phyloP scores from a whole-genome alignment of 2,888 invertebrate species.

The Endotricha flammealis region DNA sequence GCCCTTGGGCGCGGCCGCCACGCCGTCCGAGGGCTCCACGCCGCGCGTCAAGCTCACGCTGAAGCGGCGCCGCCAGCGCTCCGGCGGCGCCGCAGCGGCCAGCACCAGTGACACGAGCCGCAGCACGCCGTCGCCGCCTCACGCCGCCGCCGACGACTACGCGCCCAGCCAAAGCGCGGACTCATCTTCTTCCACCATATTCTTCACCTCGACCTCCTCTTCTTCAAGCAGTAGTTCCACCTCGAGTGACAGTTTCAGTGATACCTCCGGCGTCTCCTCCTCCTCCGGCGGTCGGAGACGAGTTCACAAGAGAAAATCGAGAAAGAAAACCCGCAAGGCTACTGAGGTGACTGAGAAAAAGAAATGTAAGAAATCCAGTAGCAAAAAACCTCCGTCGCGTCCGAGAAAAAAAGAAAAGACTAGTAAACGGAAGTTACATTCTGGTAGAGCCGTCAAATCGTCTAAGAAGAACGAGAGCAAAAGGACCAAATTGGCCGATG shows the following conservation, averaged over 20 bases:
- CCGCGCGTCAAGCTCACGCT: slow-evolving; percentile 43
- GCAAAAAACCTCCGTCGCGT: slow-evolving; percentile 27
- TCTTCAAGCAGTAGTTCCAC: slow-evolving; percentile 1
- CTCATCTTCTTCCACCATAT: neutral
- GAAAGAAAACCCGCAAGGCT: slow-evolving; percentile 25
- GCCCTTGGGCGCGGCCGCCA: slow-evolving; percentile 18
- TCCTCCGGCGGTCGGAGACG: slow-evolving; percentile 22
- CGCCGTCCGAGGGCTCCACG: slow-evolving; percentile 20
- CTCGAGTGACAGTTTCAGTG: neutral
- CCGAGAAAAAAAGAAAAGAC: slow-evolving; percentile 31
- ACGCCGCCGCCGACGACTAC: slow-evolving; percentile 15
- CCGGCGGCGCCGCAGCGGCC: slow-evolving; percentile 11
- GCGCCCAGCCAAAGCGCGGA: neutral
- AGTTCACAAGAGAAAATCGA: slow-evolving; percentile 28
- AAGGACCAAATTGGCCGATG: too few relatives aligned
- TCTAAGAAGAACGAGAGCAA: slow-evolving; percentile 34
- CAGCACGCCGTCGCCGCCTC: slow-evolving; percentile 20
- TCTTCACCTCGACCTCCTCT: slow-evolving; percentile 7
- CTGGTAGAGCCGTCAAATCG: slow-evolving; percentile 53
- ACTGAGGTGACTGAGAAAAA: slow-evolving; percentile 21
- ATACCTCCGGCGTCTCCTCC: slow-evolving; percentile 3
- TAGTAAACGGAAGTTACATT: slow-evolving; percentile 43
- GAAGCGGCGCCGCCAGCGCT: slow-evolving; percentile 28
- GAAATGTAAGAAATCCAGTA: slow-evolving; percentile 27
- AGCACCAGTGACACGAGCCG: slow-evolving; percentile 21